Conservation (phyloP, 1,140 invertebrate genomes). For the Bacillus rossius region DNA sequence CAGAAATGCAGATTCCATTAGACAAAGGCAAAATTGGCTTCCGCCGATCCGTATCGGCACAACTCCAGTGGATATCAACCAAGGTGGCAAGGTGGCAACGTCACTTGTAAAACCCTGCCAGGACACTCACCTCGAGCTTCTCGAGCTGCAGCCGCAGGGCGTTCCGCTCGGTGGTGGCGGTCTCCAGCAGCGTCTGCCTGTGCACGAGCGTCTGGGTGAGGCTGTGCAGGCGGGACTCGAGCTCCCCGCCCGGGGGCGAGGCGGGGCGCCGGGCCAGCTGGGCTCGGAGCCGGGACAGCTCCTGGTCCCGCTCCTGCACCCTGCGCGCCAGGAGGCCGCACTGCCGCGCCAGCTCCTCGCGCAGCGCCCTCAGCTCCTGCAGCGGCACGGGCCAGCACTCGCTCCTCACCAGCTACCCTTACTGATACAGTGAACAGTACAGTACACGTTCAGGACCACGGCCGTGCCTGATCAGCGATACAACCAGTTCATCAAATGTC, state of each 20-base stretch:
- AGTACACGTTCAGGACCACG: too few relatives aligned
- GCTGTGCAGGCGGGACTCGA: conserved; percentile 60
- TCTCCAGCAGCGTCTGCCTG: conserved; percentile 73
- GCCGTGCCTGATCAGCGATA: too few relatives aligned
- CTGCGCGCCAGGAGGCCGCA: conserved; percentile 45
- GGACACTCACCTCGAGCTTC: conserved; percentile 59
- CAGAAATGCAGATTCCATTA: too few relatives aligned
- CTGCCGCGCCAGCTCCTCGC: conserved; percentile 53
- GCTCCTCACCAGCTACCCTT: too few relatives aligned
- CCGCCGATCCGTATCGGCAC: too few relatives aligned
- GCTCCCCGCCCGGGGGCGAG: conserved; percentile 50
- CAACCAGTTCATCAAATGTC: too few relatives aligned
- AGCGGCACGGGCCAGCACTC: too few relatives aligned
- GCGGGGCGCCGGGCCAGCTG: conserved; percentile 48
- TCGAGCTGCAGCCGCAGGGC: conserved; percentile 72
- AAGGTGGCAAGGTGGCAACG: too few relatives aligned
- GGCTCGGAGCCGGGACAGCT: conserved; percentile 54
- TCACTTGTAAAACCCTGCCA: too few relatives aligned
- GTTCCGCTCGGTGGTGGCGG: conserved; percentile 71
- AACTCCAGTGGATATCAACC: too few relatives aligned
- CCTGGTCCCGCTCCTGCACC: conserved; percentile 53
- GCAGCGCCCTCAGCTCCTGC: conserved; percentile 53
- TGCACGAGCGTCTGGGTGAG: conserved; percentile 74
- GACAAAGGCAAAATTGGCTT: too few relatives aligned
- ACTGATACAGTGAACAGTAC: too few relatives aligned